Evolutionary conservation across 2,888 invertebrate species (phyloP).

Genomic region (Caenorhabditis sp.): DNA sequence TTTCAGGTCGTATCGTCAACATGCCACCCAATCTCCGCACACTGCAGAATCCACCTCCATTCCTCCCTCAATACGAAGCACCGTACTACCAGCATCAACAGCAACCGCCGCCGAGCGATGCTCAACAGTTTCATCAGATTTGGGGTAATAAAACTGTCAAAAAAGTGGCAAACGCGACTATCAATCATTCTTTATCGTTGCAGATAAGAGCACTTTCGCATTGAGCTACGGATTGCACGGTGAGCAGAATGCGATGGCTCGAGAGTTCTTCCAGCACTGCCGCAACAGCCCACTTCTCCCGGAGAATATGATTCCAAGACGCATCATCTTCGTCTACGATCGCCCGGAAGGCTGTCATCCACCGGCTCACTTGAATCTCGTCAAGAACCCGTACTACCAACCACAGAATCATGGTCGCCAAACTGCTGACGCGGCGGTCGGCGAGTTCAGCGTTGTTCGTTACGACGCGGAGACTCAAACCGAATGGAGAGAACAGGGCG

Average conservation of each 20-base stretch:
- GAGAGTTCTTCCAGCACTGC: constrained; percentile 7
- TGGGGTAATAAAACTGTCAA: constrained; percentile 14
- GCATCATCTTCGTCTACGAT: constrained; percentile 37
- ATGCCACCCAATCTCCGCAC: constrained; percentile 23
- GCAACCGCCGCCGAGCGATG: neutral
- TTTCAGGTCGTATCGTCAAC: constrained; percentile 33
- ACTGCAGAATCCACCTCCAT: neutral
- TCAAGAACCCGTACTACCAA: neutral
- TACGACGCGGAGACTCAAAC: constrained; percentile 49
- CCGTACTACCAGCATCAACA: neutral
- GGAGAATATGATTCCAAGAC: constrained; percentile 2
- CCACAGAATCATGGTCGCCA: neutral
- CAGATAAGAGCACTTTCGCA: constrained; percentile 30
- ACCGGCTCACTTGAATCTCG: neutral
- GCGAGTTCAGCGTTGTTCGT: constrained; percentile 47
- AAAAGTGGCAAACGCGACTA: neutral
- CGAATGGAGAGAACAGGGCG: constrained; percentile 26
- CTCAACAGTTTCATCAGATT: constrained; percentile 1
- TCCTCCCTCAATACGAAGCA: neutral
- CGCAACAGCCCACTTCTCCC: constrained; percentile 19
- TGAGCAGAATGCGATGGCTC: constrained; percentile 13
- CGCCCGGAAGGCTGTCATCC: neutral
- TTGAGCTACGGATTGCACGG: constrained; percentile 20
- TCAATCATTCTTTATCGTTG: constrained; percentile 11
- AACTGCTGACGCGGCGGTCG: constrained; percentile 16